Conservation (phyloP, 2,113 vertebrate genomes). For the Nannobrachium achirus region DNA sequence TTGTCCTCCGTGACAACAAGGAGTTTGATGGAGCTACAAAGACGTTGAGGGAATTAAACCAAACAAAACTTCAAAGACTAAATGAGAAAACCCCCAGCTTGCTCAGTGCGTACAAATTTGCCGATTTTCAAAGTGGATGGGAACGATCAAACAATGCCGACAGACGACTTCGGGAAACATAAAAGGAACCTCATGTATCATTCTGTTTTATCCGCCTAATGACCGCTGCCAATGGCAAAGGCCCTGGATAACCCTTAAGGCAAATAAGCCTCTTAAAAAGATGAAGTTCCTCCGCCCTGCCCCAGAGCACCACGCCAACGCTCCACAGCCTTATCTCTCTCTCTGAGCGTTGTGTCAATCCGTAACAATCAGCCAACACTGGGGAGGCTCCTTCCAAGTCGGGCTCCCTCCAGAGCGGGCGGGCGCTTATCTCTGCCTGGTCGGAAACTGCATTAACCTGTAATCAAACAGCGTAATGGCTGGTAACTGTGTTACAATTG, state of each 20-base stretch:
- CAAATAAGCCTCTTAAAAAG: slow-evolving; percentile 62
- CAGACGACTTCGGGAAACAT: slow-evolving; percentile 30
- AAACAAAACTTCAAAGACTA: not conserved
- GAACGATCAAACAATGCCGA: slow-evolving; percentile 27
- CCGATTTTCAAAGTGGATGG: slow-evolving; percentile 30
- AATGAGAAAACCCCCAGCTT: too few relatives aligned
- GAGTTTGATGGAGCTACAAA: not conserved
- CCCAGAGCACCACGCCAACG: slow-evolving; percentile 42
- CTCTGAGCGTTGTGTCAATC: slow-evolving; percentile 52
- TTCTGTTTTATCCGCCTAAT: slow-evolving; percentile 57
- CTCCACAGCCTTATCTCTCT: slow-evolving; percentile 58
- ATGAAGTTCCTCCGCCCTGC: slow-evolving; percentile 40
- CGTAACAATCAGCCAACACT: slow-evolving; percentile 64
- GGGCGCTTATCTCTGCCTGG: slow-evolving; percentile 29
- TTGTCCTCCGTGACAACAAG: slow-evolving; percentile 24
- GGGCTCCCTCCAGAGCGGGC: slow-evolving; percentile 42
- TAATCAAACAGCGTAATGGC: slow-evolving; percentile 28
- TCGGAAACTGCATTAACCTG: slow-evolving; percentile 54
- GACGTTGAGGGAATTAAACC: not conserved
- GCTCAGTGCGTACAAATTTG: slow-evolving; percentile 11
- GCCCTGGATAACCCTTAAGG: slow-evolving; percentile 55
- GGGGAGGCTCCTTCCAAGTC: slow-evolving; percentile 10
- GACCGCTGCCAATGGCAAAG: slow-evolving; percentile 58
- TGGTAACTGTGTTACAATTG: slow-evolving; percentile 18
- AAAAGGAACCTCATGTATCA: slow-evolving; percentile 61